Evolutionary conservation across 2,113 vertebrate genomes (phyloP).

Genomic region (Neotragus pygmaeus): DNA sequence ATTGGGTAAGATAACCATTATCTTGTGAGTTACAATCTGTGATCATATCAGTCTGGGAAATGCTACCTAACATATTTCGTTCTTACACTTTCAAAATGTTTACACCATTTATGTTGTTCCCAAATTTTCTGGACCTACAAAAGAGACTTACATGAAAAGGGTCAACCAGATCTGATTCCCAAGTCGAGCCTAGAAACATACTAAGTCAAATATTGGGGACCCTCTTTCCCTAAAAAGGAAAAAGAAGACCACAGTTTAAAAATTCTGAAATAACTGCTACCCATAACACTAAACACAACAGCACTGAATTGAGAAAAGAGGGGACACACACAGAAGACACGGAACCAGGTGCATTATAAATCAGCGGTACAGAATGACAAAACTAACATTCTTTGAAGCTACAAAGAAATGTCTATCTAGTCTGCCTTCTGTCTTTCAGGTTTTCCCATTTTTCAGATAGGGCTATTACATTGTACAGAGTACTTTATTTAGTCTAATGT

Average conservation of each 20-base stretch:
- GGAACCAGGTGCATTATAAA: not conserved
- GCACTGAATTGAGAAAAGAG: not conserved
- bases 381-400: not conserved
- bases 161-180: not conserved
- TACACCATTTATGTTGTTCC: not conserved
- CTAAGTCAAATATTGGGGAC: not conserved
- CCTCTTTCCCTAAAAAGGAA: not conserved
- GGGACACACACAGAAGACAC: fast-evolving
- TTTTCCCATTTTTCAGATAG: not conserved
- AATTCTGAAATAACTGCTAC: not conserved
- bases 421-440: not conserved
- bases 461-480: not conserved
- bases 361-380: not conserved
- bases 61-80: not conserved
- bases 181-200: not conserved
- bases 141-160: not conserved
- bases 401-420: not conserved
- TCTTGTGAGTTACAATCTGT: not conserved
- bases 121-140: not conserved
- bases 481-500: not conserved
- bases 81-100: not conserved
- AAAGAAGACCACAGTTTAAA: not conserved
- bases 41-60: not conserved
- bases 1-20: not conserved
- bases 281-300: too few species aligned